phyloP scores from a whole-genome alignment of 2,113 vertebrate species.

The Mus musculus region DNA sequence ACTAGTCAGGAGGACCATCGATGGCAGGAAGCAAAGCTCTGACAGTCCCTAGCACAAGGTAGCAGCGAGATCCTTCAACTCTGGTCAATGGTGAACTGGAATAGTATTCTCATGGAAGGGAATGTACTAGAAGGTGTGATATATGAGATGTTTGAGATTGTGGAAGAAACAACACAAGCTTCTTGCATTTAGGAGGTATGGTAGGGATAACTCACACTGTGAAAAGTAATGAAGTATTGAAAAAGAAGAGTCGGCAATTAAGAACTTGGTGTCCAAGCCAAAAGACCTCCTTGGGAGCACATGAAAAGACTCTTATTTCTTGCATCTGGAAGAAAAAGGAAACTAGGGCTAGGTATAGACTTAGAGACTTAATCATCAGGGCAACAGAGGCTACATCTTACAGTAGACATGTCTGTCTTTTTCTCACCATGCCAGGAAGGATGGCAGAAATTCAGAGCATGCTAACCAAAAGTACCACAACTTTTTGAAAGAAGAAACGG shows the following conservation, averaged over 20 bases:
- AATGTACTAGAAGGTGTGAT: neutral
- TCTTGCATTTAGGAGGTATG: neutral
- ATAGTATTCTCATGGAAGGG: neutral
- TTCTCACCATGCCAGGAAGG: neutral
- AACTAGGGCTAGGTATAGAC: too few relatives aligned
- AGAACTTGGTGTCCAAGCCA: neutral
- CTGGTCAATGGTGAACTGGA: neutral
- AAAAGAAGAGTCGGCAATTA: slow-evolving; percentile 16
- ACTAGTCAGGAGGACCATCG: neutral
- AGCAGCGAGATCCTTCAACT: neutral
- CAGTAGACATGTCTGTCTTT: neutral
- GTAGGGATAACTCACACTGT: neutral
- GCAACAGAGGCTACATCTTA: neutral
- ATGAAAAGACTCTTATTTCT: neutral
- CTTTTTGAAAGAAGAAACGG: neutral
- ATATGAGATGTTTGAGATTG: neutral
- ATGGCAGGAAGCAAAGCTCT: neutral
- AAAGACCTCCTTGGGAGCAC: neutral
- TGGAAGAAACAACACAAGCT: neutral
- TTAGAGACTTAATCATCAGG: neutral
- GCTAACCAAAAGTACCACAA: neutral
- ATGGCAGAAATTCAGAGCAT: too few relatives aligned
- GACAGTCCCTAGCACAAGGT: neutral
- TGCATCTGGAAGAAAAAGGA: neutral
- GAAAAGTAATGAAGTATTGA: neutral